A percentile compares a stretch with the other conserved stretches of the same genome.
Evolutionary conservation across 1,140 invertebrate genomes (phyloP).

Genomic region (Pseudomyrmex cubaensis): DNA sequence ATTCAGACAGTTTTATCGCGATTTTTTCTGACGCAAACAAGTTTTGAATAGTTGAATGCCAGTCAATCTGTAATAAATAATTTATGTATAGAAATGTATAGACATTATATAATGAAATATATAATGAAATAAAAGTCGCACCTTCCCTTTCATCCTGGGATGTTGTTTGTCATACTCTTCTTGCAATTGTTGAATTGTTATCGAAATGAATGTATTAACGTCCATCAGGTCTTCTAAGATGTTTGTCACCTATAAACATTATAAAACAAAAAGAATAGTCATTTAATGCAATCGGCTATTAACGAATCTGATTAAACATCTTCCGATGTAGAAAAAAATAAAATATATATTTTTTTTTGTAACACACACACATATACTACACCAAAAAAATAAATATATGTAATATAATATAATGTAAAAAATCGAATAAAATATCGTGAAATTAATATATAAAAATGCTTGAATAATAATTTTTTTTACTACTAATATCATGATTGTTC

Average conservation of each 20-base stretch:
- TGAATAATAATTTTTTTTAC: no score
- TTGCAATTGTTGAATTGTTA: neutral
- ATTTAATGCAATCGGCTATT: neutral
- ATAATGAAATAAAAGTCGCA: no score
- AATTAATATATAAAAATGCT: no score
- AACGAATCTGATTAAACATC: neutral
- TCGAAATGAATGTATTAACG: neutral
- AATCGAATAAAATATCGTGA: no score
- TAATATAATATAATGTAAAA: no score
- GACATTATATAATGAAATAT: no score
- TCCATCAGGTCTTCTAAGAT: neutral
- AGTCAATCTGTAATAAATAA: constrained; percentile 6
- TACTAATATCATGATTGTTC: no score
- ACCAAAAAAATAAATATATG: no score
- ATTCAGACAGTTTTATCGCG: neutral
- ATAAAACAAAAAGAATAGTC: neutral
- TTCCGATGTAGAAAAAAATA: neutral
- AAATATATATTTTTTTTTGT: neutral
- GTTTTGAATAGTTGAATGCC: neutral
- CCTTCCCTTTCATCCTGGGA: neutral
- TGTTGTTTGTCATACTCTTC: neutral
- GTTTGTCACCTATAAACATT: neutral
- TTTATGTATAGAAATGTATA: no score
- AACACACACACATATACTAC: no score
- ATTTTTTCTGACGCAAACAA: neutral